Base-by-base conservation (phyloP, 2,113 vertebrate species). In the Tupaia tana region DNA sequence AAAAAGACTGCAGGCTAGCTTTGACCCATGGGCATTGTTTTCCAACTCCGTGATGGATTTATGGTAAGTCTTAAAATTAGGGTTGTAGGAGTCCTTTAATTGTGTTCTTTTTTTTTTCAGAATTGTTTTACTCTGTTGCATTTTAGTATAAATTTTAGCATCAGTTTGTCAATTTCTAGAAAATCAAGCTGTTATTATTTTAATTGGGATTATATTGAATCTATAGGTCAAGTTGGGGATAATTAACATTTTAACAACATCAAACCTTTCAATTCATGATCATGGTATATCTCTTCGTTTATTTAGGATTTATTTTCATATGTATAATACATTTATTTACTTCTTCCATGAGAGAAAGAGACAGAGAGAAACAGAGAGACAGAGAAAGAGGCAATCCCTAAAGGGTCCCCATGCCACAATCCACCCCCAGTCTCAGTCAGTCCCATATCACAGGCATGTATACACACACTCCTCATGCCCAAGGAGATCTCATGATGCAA, bases 161-260 rank as follows among this genome's bases (percentile, higher is more conserved):
- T 90, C 59, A 69, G 9, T 80, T 91, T 95, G 2, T 70, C n/a
- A 86, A n/a, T 89, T 71, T 96, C 56, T 84, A 84, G 66, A 59
- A 83, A 92, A 73, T 70, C 34, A 78, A 7, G 24, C 16, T 93
- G 66, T 61, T 78, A 14, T 16, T 22, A 59, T 91, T 87, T 93
- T 82, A 86, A 73, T 25, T 88, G 31, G 6, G 20, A 63, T 90
- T 15, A 16, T n/a, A 59, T 54, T 83, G 69, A 91, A 82, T 87
- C 70, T 73, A 24, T 81, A 77, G 34, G 63, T 85, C 61, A 74
- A 77, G 52, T 92, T 74, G 58, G 31, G 34, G 11, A 94, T 27
- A 92, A 94, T 61, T 54, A 87, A 61, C 67, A 69, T 84, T 52
- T 88, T 94, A 84, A 78, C 22, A 70, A 85, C 89, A 85, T 85